phyloP scores from a whole-genome alignment of 2,888 invertebrate species.

The Buathra laborator region DNA sequence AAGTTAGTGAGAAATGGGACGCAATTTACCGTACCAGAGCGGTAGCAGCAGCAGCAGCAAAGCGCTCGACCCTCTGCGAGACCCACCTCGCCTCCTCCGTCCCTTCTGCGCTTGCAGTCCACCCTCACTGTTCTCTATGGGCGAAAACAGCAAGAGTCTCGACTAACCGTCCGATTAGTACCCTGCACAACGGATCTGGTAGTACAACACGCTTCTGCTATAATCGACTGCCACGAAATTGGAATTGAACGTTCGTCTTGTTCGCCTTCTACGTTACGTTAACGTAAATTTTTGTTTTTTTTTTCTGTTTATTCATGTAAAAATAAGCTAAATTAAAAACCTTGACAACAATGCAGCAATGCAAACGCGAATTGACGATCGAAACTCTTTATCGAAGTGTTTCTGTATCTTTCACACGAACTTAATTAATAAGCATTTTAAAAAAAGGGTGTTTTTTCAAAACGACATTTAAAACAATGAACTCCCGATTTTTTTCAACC shows the following conservation, averaged over 20 bases:
- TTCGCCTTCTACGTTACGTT: neutral
- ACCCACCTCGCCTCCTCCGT: slow-evolving; percentile 20
- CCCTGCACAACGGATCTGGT: slow-evolving; percentile 23
- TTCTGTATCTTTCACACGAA: no score
- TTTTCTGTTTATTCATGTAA: neutral
- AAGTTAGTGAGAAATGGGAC: slow-evolving; percentile 83
- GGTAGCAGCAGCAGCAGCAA: slow-evolving; percentile 65
- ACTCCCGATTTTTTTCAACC: no score
- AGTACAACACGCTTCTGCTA: slow-evolving; percentile 33
- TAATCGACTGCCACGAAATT: slow-evolving; percentile 57
- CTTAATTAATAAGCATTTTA: no score
- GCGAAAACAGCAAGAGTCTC: slow-evolving; percentile 12
- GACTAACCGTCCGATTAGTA: slow-evolving; percentile 52
- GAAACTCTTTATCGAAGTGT: no score
- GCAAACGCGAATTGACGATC: neutral
- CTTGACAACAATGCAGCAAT: neutral
- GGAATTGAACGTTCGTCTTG: slow-evolving; percentile 26
- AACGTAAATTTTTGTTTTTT: neutral
- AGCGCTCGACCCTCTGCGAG: slow-evolving; percentile 51
- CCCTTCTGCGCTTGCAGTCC: slow-evolving; percentile 62
- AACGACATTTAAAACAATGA: no score
- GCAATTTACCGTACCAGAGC: slow-evolving; percentile 78
- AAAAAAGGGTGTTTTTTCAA: no score
- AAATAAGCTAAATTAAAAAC: no score
- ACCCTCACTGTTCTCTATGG: slow-evolving; percentile 7